Evolutionary conservation across 2,888 invertebrate species (phyloP).

Genomic region (Colostygia pectinataria): DNA sequence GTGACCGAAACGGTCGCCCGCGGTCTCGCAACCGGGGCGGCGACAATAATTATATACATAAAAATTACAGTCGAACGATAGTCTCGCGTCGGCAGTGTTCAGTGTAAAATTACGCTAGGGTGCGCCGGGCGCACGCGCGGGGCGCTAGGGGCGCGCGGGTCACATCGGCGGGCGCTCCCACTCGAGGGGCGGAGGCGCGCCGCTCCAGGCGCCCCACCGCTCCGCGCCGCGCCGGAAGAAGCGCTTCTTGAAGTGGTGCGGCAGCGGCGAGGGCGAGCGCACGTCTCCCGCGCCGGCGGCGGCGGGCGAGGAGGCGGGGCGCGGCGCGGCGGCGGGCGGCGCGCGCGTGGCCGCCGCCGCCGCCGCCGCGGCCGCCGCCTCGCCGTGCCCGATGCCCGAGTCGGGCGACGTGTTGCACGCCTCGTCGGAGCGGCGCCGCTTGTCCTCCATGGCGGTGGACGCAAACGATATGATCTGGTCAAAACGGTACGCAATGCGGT

Average conservation of each 20-base stretch:
- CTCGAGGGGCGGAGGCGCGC: slow-evolving; percentile 72
- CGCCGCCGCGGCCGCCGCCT: slow-evolving; percentile 68
- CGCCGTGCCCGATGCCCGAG: slow-evolving; percentile 89
- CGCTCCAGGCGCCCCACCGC: slow-evolving; percentile 84
- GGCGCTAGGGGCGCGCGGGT: slow-evolving; percentile 59
- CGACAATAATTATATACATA: slow-evolving; percentile 45
- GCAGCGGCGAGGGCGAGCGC: slow-evolving; percentile 59
- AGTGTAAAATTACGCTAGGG: slow-evolving; percentile 35
- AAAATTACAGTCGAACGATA: slow-evolving; percentile 29
- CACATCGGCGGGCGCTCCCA: slow-evolving; percentile 80
- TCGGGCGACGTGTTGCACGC: slow-evolving; percentile 93
- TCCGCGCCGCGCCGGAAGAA: slow-evolving; percentile 86
- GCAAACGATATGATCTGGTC: slow-evolving; percentile 97
- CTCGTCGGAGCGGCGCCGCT: slow-evolving; percentile 92
- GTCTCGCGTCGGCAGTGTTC: slow-evolving; percentile 30
- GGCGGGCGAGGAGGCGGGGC: slow-evolving; percentile 34
- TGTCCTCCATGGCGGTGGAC: slow-evolving; percentile 94
- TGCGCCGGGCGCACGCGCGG: slow-evolving; percentile 40
- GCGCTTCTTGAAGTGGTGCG: slow-evolving; percentile 91
- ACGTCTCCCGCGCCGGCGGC: slow-evolving; percentile 58
- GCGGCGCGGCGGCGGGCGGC: slow-evolving; percentile 55
- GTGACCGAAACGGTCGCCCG: slow-evolving; percentile 18
- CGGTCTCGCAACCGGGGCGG: slow-evolving; percentile 35
- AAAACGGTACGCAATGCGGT: slow-evolving; percentile 95
- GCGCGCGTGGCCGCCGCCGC: slow-evolving; percentile 50